phyloP scores from a whole-genome alignment of 2,113 vertebrate genomes.

The Oreochromis spilurus region DNA sequence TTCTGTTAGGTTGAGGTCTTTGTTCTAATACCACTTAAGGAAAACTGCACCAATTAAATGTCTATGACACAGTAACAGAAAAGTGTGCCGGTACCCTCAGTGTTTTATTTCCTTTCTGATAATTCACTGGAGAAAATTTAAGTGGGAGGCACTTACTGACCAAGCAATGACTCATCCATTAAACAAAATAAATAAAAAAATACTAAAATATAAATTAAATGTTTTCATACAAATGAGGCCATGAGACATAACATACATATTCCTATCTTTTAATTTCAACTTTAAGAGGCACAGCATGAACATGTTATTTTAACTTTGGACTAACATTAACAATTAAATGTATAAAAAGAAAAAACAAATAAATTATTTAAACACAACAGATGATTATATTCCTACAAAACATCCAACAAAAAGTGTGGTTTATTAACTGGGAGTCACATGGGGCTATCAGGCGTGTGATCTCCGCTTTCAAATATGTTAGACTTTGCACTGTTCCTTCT shows the following conservation, averaged over 20 bases:
- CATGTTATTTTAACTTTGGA: background rate
- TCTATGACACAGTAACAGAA: background rate
- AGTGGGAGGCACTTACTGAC: background rate
- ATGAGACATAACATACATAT: background rate
- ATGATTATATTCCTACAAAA: background rate
- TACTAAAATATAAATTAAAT: background rate
- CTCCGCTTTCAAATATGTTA: background rate
- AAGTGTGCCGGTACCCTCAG: background rate
- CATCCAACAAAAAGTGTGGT: background rate
- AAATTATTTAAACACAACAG: background rate
- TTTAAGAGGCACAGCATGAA: background rate
- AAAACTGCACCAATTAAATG: background rate
- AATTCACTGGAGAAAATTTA: background rate
- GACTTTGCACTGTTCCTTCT: background rate
- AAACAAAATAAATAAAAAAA: background rate
- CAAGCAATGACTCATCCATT: background rate
- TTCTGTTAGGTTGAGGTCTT: background rate
- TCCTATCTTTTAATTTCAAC: conserved; percentile 20
- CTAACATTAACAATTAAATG: background rate
- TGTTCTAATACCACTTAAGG: background rate
- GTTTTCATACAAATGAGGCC: background rate
- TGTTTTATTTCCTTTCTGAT: background rate
- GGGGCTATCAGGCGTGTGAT: background rate
- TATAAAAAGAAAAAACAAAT: background rate
- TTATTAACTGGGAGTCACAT: background rate